Conservation (phyloP, 2,888 invertebrate species). For the Ectropis crepuscularia region DNA sequence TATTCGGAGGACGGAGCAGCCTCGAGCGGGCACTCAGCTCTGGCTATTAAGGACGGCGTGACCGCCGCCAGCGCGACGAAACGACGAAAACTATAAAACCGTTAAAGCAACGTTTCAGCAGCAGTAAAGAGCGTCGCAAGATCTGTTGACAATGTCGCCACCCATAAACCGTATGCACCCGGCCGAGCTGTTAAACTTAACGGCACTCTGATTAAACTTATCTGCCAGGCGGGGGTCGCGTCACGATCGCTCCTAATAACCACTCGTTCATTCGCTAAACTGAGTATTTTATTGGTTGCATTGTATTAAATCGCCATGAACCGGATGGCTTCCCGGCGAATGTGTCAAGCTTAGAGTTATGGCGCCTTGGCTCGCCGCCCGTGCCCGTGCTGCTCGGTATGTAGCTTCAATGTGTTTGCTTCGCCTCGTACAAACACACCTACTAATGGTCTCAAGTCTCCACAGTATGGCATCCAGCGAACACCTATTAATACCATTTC, state of each 20-base stretch:
- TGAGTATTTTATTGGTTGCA: conserved; percentile 52
- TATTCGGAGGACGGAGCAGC: conserved; percentile 74
- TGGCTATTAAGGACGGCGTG: conserved; percentile 80
- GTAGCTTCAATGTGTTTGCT: conserved; percentile 59
- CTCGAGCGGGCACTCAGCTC: conserved; percentile 82
- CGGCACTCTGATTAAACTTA: conserved; percentile 83
- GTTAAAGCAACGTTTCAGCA: conserved; percentile 84
- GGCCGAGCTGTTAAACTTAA: conserved; percentile 80
- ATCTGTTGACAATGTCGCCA: conserved; percentile 85
- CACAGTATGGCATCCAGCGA: conserved; percentile 38
- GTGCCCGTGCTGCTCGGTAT: conserved; percentile 46
- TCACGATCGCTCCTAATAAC: conserved; percentile 74
- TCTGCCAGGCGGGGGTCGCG: conserved; percentile 68
- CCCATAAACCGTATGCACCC: conserved; percentile 84
- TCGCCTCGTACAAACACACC: conserved; percentile 50
- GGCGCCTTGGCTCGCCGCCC: conserved; percentile 61
- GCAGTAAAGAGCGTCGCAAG: conserved; percentile 83
- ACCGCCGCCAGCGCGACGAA: conserved; percentile 81
- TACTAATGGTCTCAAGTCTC: conserved; percentile 46
- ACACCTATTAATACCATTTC: conserved; percentile 25
- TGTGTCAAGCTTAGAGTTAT: conserved; percentile 56
- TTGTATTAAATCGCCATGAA: conserved; percentile 57
- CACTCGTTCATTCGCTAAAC: conserved; percentile 54
- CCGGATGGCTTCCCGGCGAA: conserved; percentile 46
- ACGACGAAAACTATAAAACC: conserved; percentile 84